These are phyloP conservation scores for Rhopalosiphum nymphaeae DNA, from an alignment of 2,888 invertebrate species.

Conservation along the genomic window DNA sequence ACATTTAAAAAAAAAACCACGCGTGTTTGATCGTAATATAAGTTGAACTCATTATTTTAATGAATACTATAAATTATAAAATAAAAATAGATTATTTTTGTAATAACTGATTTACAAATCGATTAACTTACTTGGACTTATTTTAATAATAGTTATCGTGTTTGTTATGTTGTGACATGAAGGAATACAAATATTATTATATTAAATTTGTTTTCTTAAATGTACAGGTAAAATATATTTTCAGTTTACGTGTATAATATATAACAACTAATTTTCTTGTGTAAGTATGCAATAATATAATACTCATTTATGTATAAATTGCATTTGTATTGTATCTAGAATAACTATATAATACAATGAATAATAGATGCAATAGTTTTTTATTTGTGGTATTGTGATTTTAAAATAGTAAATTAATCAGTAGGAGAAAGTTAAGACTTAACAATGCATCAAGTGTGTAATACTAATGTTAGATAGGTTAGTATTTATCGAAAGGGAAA, in stretches of 20 bases:
- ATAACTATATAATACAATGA: background rate
- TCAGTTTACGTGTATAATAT: background rate
- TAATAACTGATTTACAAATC: background rate
- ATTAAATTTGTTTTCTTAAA: background rate
- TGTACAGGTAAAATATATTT: background rate
- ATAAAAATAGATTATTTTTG: background rate
- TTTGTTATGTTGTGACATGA: background rate
- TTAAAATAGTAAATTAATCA: conserved; percentile 5
- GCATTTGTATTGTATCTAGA: background rate
- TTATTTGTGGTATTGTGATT: background rate
- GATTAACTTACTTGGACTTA: background rate
- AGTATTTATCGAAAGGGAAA: background rate
- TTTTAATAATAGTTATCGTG: background rate
- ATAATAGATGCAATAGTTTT: background rate
- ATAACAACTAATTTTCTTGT: background rate
- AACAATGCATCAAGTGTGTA: conserved; percentile 21
- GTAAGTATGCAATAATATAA: background rate
- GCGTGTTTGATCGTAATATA: background rate
- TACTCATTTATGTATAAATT: background rate
- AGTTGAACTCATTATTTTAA: background rate
- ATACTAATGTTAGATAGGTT: background rate
- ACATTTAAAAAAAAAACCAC: too few relatives aligned
- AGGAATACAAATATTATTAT: background rate
- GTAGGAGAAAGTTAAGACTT: conserved; percentile 29
- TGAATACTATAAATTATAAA: background rate